Conservation (phyloP, 2,113 vertebrate genomes). For the Mixornis gularis region DNA sequence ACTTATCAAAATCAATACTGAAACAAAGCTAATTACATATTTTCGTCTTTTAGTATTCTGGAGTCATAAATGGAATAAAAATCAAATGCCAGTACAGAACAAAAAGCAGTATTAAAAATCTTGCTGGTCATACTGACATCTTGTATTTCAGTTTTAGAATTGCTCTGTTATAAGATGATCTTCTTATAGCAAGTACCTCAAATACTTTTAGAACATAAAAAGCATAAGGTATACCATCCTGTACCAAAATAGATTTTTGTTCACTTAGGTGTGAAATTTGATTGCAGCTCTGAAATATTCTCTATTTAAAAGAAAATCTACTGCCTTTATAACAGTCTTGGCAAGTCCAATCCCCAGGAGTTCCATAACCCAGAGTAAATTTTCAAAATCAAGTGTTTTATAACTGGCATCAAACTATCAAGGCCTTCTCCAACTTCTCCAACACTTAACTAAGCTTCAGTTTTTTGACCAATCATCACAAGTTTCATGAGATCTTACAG, state of each 20-base stretch:
- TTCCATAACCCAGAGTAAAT: neutral
- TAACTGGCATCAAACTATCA: neutral
- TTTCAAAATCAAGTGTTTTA: neutral
- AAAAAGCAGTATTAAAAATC: neutral
- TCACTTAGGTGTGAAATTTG: neutral
- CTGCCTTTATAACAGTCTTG: neutral
- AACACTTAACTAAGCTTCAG: neutral
- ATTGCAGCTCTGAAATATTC: slow-evolving; percentile 16
- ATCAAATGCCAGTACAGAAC: neutral
- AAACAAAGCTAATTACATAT: neutral
- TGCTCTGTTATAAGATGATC: neutral
- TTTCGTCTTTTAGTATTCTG: neutral
- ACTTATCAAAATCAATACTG: slow-evolving; percentile 3
- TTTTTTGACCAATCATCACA: neutral
- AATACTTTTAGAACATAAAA: neutral
- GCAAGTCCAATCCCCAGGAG: neutral
- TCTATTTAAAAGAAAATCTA: slow-evolving; percentile 17
- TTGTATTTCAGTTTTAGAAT: neutral
- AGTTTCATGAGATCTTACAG: neutral
- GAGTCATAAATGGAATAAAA: neutral
- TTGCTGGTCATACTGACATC: neutral
- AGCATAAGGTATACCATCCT: neutral
- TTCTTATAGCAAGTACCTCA: neutral
- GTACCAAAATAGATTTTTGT: slow-evolving; percentile 3
- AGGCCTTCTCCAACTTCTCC: neutral